phyloP scores from a whole-genome alignment of 2,797 vertebrate genomes.

The Spinibarbus caldwelli region DNA sequence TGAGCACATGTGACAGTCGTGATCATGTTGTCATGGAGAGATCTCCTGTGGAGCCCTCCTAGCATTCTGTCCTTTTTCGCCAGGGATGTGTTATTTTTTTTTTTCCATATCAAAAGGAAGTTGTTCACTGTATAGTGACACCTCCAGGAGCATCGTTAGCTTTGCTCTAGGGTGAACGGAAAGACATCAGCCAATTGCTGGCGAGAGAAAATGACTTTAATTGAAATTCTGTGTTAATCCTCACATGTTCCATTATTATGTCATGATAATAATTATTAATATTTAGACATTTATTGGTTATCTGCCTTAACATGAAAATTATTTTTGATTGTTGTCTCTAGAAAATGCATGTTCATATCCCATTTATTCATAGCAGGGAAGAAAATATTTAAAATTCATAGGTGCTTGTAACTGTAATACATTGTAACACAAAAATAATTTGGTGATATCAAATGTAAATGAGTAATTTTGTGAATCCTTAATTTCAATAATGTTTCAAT shows the following conservation, averaged over 20 bases:
- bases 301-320: too few species aligned
- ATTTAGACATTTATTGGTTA: too few species aligned
- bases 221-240: neutral
- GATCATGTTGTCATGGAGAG: slow-evolving; percentile 49
- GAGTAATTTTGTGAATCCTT: too few species aligned
- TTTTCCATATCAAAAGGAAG: slow-evolving; percentile 53
- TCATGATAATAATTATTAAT: neutral
- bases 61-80: slow-evolving; percentile 46
- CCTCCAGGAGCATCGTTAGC: slow-evolving; percentile 3
- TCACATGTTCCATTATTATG: neutral
- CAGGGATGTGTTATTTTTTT: neutral
- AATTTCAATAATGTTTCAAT: too few species aligned
- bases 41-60: slow-evolving; percentile 36
- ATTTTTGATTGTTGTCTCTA: too few species aligned
- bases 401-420: too few species aligned
- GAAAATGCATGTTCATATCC: too few species aligned
- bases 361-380: too few species aligned
- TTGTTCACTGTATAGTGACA: slow-evolving; percentile 33
- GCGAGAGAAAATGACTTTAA: neutral
- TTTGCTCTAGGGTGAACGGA: slow-evolving; percentile 5
- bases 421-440: too few species aligned
- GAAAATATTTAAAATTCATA: too few species aligned
- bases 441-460: too few species aligned
- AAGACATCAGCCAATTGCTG: neutral
- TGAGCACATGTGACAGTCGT: neutral